phyloP scores from a whole-genome alignment of 2,797 vertebrate genomes.

The Podarcis siculus region DNA sequence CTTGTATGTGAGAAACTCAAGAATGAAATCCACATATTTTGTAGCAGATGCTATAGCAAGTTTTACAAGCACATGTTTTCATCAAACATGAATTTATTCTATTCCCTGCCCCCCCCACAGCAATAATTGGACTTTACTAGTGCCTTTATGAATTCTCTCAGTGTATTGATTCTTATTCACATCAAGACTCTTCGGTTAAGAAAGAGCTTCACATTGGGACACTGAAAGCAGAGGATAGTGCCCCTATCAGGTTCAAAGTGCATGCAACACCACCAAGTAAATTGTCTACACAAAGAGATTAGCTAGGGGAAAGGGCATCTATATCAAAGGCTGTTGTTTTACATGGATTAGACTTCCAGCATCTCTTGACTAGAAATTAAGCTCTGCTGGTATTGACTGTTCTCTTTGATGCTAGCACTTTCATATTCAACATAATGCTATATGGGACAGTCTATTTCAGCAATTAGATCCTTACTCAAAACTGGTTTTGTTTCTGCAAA shows the following conservation, averaged over 20 bases:
- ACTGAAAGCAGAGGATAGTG: not conserved
- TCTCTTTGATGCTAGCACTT: not conserved
- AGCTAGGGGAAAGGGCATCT: not conserved
- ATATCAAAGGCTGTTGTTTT: constrained; percentile 5
- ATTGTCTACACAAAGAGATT: not conserved
- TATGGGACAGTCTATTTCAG: not conserved
- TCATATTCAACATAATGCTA: not conserved
- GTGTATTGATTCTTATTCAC: not conserved
- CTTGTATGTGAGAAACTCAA: not conserved
- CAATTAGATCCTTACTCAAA: not conserved
- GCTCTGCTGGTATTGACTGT: not conserved
- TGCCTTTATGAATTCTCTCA: not conserved
- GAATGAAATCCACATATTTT: not conserved
- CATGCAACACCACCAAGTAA: not conserved
- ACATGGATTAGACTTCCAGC: not conserved
- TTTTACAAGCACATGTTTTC: not conserved
- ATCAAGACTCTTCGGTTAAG: not conserved
- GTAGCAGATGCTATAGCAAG: not conserved
- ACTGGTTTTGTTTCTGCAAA: not conserved
- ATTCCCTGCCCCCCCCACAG: not conserved
- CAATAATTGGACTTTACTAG: not conserved
- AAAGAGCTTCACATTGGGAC: not conserved
- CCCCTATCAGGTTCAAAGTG: not conserved
- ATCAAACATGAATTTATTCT: not conserved
- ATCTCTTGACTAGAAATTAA: not conserved